Evolutionary conservation across 2,888 invertebrate species (phyloP), one percentile per base, ranked within the genome.

Genomic region (Physocephala rufipes): DNA sequence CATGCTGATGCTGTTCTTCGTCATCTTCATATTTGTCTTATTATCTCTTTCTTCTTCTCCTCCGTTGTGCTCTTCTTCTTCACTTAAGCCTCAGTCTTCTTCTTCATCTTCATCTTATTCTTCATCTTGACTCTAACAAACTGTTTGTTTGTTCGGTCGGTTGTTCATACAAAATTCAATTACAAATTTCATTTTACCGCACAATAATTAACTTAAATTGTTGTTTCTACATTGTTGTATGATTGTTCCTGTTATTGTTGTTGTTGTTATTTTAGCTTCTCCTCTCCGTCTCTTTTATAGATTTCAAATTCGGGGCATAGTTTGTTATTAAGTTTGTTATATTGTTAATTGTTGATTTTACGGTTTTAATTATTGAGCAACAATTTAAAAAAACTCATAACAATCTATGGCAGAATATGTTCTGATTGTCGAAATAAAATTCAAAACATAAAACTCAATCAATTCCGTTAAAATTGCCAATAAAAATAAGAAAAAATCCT

Each of bases 151-250:
- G 67, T 67, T 36, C 67, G 67, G 55, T 73, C 49, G 72, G 70
- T 71, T 73, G 62, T n/a, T n/a, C n/a, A 62, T 36, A 19, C 51
- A 71, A 73, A 77, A 77, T 77, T 77, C 73, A 77, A 76, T 77
- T 77, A 77, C 71, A 73, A 75, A 76, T 73, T 70, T 74, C 72
- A 74, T 72, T 75, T 73, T 72, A 58, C 73, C 74, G 74, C 72
- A 75, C 71, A 72, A 77, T 76, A 77, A 77, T 75, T 76, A 75
- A 77, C 74, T 64, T 43, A 68, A 62, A n/a, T 68, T 51, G 68
- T 68, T 61, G 51, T 62, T 58, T 4, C 49, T 49, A 15, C 19
- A 45, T 19, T 24, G 53, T 55, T 13, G 2, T 62, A 21, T 45
- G 45, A 28, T 7, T 28, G 49, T 30, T 16, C 24, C 49, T 13